These are phyloP conservation scores for Ferrisia virgata DNA, from an alignment of 2,888 invertebrate species.

Conservation along the genomic window DNA sequence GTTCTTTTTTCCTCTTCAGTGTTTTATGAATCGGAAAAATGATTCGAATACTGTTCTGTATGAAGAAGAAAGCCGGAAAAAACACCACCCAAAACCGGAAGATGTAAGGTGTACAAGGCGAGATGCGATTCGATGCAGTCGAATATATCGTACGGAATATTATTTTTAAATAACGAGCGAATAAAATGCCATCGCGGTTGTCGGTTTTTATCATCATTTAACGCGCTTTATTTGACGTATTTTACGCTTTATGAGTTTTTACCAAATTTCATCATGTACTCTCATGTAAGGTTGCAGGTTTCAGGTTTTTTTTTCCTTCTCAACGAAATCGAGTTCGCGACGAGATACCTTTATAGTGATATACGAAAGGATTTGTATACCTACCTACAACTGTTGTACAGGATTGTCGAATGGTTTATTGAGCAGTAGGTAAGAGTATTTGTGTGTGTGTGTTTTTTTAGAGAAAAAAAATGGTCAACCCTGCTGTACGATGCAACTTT, in stretches of 20 bases:
- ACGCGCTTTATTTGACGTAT: background rate
- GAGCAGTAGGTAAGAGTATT: too few relatives aligned
- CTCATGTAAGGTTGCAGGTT: background rate
- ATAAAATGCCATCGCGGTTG: slow-evolving; percentile 15
- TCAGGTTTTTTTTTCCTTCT: background rate
- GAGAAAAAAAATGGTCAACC: too few relatives aligned
- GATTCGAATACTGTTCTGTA: background rate
- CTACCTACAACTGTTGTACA: too few relatives aligned
- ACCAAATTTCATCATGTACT: background rate
- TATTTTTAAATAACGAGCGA: slow-evolving; percentile 38
- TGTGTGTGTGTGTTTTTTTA: too few relatives aligned
- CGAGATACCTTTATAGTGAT: too few relatives aligned
- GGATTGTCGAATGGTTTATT: too few relatives aligned
- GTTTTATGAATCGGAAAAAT: slow-evolving; percentile 38
- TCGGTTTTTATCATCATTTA: background rate
- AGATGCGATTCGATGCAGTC: slow-evolving; percentile 3
- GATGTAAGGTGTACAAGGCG: background rate
- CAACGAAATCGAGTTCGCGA: background rate
- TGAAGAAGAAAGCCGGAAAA: background rate
- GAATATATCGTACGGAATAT: slow-evolving; percentile 37
- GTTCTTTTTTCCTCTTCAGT: background rate
- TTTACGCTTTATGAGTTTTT: slow-evolving; percentile 6
- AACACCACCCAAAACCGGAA: background rate
- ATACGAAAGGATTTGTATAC: background rate
- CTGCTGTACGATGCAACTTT: too few relatives aligned